Evolutionary conservation across 2,888 invertebrate species (phyloP), one percentile per base, ranked within the genome.

Genomic region (Melieria omissa): DNA sequence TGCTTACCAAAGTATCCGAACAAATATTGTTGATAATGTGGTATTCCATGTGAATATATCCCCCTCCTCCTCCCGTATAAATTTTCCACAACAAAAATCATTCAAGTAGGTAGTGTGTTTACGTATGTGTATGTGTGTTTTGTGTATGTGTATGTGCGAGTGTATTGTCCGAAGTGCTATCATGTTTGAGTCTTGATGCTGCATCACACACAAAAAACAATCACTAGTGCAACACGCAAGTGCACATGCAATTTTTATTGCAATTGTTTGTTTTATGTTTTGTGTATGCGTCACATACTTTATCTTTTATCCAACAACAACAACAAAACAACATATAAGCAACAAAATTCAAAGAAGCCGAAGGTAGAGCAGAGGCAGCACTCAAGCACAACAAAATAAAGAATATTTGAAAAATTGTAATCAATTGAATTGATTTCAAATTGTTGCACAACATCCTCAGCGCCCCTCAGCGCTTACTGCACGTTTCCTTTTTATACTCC

Each of bases 381-480:
- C 12, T 42, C 42, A 42, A 52, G 54, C n/a, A 55, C 29, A 29
- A 29, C 29, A 29, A 63, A 65, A 65, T 65, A 52, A 4, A 41
- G 16, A 63, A 47, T 29, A 57, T 72, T 69, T 61, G 65, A 65
- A 68, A 57, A 71, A 66, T 65, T 52, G 71, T 70, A 75, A 75
- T 73, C 73, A 75, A 75, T 75, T 66, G 75, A 73, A 73, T 75
- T 71, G 75, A 75, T 73, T 71, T 70, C 70, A 68, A 68, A 57
- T 70, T 71, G 65, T 67, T 61, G 52, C 14, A 52, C 14, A n/a
- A 29, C 29, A 29, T 29, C 29, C 2, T 2, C n/a, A n/a, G n/a
- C 29, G 29, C 29, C 29, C 29, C 29, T 29, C 29, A 29, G 2
- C 29, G 29, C 29, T 29, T 29, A 29, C 29, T 29, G 29, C 29